Base-by-base conservation (phyloP, 2,888 invertebrate species). In the Acleris emargana region DNA sequence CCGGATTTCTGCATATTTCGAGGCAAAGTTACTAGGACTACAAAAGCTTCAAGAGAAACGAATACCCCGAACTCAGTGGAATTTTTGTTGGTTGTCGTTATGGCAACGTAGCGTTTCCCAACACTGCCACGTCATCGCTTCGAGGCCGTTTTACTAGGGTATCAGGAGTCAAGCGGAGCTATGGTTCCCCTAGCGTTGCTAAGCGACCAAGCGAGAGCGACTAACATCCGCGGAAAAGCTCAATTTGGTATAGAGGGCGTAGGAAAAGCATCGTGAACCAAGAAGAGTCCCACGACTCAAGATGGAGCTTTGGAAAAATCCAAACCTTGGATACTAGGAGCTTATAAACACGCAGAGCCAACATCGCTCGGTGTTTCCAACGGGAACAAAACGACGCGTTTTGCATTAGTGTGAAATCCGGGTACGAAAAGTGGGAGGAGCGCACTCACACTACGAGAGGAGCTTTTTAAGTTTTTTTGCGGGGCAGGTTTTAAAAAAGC, bases 1-100 rank as follows among this genome's bases (percentile, higher is more conserved):
- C 80, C 81, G 81, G 83, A 86, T 87, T 88, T 90, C 89, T 90
- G 88, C 89, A 89, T 88, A 90, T 89, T 91, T 89, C 74, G 82
- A 82, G 79, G 71, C 74, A 67, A 59, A 22, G 43, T 25, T 69
- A 88, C 87, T 68, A 85, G 87, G 87, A 67, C 18, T 67, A 16
- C 84, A 88, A 71, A 71, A 47, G 51, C 64, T 71, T 66, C 69
- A 72, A 71, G 63, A 64, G 68, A 58, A 28, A 22, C 17, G 20
- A n/a, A 20, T 62, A 42, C 20, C 16, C 42, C 47, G 45, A 6
- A 47, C 9, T 25, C 42, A 11, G 52, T 47, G 9, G 25, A 4
- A 18, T 28, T 64, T 58, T 64, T 59, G 51, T 60, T 32, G 49
- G 64, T 13, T 2, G 47, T 67, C 28, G 43, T 38, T 42, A 67